phyloP scores from a whole-genome alignment of 2,888 invertebrate genomes.

The Alentia gelatinosa region DNA sequence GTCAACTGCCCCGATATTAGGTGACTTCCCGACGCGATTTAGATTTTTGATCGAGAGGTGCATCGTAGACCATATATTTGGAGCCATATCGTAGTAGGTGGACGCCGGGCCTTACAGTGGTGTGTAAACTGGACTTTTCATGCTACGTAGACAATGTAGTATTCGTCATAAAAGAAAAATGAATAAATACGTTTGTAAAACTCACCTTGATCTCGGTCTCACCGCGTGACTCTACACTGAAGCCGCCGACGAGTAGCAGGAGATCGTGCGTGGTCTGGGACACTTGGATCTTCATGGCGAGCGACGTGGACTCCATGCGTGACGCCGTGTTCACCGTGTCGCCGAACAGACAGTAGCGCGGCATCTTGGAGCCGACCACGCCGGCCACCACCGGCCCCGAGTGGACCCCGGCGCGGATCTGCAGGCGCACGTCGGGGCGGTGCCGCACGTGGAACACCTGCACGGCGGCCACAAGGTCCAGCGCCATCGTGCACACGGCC shows the following conservation, averaged over 20 bases:
- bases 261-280: conserved; percentile 58
- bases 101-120: too few species aligned
- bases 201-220: conserved; percentile 62
- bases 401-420: conserved; percentile 60
- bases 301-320: conserved; percentile 63
- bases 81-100: too few species aligned
- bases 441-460: conserved; percentile 59
- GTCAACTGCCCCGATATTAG: too few species aligned
- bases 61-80: too few species aligned
- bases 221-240: conserved; percentile 52
- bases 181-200: too few species aligned
- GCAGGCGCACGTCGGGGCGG: conserved; percentile 52
- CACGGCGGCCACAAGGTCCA: conserved; percentile 58
- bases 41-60: too few species aligned
- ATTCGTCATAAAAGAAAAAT: too few species aligned
- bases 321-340: conserved; percentile 65
- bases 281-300: conserved; percentile 63
- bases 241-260: conserved; percentile 58
- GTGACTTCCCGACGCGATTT: too few species aligned
- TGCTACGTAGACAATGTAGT: too few species aligned
- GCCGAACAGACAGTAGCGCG: conserved; percentile 64
- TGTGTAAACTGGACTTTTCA: too few species aligned
- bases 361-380: conserved; percentile 64
- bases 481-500: conserved; percentile 60
- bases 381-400: conserved; percentile 60